Base-by-base conservation (phyloP, 2,888 invertebrate genomes). In the Leucophora obtusa region DNA sequence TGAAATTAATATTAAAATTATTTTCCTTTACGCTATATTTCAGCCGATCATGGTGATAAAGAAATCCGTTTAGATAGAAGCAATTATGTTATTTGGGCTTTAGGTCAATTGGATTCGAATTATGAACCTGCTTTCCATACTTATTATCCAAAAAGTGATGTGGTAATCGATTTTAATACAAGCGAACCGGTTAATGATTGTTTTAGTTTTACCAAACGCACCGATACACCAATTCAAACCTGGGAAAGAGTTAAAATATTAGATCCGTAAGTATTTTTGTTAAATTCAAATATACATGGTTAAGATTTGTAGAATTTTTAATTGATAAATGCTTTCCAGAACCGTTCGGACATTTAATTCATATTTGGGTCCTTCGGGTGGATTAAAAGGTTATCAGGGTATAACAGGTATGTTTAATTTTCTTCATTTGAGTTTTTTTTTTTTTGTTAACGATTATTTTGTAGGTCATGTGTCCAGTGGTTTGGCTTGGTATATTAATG, bases 401-500 rank as follows among this genome's bases (percentile, higher is more conserved):
- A 92, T 93, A 62, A 94, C 94, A 82, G 93, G 94, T 93, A 89
- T 85, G 69, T 66, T 68, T 50, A 2, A 18, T n/a, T 28, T 18
- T 5, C 24, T 50, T 59, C 1, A 50, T 7, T 53, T n/a, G n/a
- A 38, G 7, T 18, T 47, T 35, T 17, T 56, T 18, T 50, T 51
- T 28, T 35, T 43, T 60, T 21, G 28, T 28, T 28, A 50, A n/a
- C 21, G 8, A 28, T 74, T 63, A 50, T 60, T 47, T 75, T 78
- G 14, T 54, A 93, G 93, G 93, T 2, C 94, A 94, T 88, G 93
- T 93, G 33, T 93, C 93, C 47, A 94, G 93, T 84, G 95, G 94
- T 0, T 91, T 96, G 54, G 94, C 96, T 11, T 98, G 97, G 97
- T 98, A 97, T 91, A 95, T 98, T 81, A 97, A 98, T 90, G 98